phyloP scores from a whole-genome alignment of 2,113 vertebrate species.

The Gambusia holbrooki region DNA sequence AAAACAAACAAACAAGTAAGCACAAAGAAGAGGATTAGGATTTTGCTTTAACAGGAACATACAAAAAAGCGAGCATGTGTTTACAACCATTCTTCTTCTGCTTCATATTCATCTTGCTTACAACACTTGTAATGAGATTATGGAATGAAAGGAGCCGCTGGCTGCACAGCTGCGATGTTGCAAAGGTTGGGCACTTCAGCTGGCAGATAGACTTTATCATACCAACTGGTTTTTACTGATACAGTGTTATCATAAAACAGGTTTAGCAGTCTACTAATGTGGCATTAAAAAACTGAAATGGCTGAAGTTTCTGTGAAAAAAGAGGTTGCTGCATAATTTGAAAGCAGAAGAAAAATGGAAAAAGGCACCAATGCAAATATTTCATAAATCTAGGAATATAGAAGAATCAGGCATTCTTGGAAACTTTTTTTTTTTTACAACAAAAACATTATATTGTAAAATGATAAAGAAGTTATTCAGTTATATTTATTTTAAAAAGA shows the following conservation, averaged over 20 bases:
- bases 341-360: too few relatives aligned
- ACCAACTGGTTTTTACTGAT: background rate
- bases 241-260: background rate
- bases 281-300: background rate
- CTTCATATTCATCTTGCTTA: background rate
- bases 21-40: background rate
- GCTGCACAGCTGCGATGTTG: background rate
- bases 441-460: background rate
- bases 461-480: background rate
- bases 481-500: too few relatives aligned
- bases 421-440: background rate
- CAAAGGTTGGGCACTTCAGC: background rate
- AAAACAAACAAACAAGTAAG: background rate
- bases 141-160: background rate
- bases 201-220: background rate
- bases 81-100: background rate
- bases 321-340: background rate
- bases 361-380: too few relatives aligned
- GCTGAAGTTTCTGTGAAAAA: background rate
- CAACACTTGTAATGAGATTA: background rate
- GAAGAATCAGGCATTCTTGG: background rate
- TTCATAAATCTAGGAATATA: too few relatives aligned
- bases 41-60: background rate
- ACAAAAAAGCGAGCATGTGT: background rate
- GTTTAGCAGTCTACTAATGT: background rate